Evolutionary conservation across 1,140 invertebrate species (phyloP), one percentile per base, ranked within the genome.

Genomic region (Anthonomus grandis): DNA sequence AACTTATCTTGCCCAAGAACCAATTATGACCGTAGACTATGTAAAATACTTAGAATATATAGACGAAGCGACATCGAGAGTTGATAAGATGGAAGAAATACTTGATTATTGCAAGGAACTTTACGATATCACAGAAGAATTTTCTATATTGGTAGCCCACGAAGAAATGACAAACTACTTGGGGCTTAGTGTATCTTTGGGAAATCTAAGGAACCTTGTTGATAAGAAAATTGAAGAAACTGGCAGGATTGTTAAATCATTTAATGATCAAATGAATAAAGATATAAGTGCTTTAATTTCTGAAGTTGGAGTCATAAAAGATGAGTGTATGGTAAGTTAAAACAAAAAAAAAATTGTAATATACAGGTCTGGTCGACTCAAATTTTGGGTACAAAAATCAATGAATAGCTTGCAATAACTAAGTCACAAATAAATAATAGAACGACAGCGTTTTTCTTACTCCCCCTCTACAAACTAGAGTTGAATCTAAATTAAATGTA

Each of bases 121-220:
- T 46, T 84, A 89, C 66, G 79, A 86, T 39, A 79, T 89, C 4
- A 86, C 86, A 60, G 84, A 87, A 52, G 81, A 86, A 61, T 89
- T 83, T 68, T 60, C 74, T n/a, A 84, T 90, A 49, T 73, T 76
- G 0, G 79, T 72, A 6, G 49, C 66, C 1, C n/a, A 25, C 2
- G 69, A 72, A 17, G 70, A 73, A 39, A 61, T 72, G 63, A 49
- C 56, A 5, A 62, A 64, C 37, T 73, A 70, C 59, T 51, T 70
- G 19, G 65, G 65, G 0, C 44, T 72, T n/a, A 79, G 78, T 53
- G 74, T 78, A 1, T 68, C 72, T 1, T 65, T 81, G 52, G 76
- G 75, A 0, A 75, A 72, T 9, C 63, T 80, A 4, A 69, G 79
- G 21, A 76, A 76, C 22, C 69, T 76, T 13, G 76, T 84, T 2